Conservation (phyloP, 1,140 invertebrate species). For the Aphidius ervi region DNA sequence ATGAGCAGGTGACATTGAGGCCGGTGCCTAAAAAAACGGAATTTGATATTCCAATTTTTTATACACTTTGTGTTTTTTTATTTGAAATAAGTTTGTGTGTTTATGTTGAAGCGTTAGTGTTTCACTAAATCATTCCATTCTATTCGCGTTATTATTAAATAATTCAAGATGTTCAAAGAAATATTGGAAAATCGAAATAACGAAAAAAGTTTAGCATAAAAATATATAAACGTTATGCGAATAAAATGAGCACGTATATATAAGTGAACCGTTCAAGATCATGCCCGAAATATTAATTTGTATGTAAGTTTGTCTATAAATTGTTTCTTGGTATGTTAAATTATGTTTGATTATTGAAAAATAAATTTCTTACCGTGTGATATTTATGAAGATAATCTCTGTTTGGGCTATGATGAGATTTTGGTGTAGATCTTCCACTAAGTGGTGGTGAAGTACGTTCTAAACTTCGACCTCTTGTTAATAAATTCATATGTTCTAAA, state of each 20-base stretch:
- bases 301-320: too few species aligned
- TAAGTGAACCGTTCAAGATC: too few species aligned
- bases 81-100: neutral
- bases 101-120: neutral
- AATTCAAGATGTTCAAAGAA: too few species aligned
- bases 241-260: too few species aligned
- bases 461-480: conserved; percentile 70
- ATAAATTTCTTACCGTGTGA: conserved; percentile 65
- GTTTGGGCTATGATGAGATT: conserved; percentile 71
- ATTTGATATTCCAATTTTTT: conserved; percentile 11
- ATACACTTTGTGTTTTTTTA: neutral
- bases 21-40: conserved; percentile 67
- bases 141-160: too few species aligned
- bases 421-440: conserved; percentile 77
- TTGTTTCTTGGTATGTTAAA: too few species aligned
- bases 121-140: too few species aligned
- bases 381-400: conserved; percentile 79
- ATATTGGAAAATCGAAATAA: too few species aligned
- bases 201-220: too few species aligned
- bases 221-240: too few species aligned
- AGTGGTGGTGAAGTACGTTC: conserved; percentile 72
- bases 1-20: conserved; percentile 83
- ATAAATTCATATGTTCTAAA: conserved; percentile 86
- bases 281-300: too few species aligned
- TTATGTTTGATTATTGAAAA: neutral